phyloP scores from a whole-genome alignment of 2,888 invertebrate genomes.

The Empis livida region DNA sequence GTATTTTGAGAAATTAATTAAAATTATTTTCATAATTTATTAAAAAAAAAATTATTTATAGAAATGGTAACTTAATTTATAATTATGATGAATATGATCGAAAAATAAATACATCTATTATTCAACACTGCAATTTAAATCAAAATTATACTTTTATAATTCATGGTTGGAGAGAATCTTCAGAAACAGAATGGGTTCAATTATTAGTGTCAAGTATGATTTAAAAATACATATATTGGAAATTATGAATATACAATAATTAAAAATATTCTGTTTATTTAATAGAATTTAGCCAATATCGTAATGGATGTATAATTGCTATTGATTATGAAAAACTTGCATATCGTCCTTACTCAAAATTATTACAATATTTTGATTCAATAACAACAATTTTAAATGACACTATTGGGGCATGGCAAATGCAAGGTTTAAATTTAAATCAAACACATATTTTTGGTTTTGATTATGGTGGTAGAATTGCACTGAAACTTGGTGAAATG shows the following conservation, averaged over 20 bases:
- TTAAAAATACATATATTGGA: too few relatives aligned
- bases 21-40: too few relatives aligned
- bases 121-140: slow-evolving; percentile 19
- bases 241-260: too few relatives aligned
- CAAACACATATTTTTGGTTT: slow-evolving; percentile 31
- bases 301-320: slow-evolving; percentile 31
- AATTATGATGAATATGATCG: not conserved
- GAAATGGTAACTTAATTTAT: not conserved
- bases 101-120: slow-evolving; percentile 4
- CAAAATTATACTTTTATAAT: slow-evolving; percentile 29
- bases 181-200: slow-evolving; percentile 25
- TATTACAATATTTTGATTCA: slow-evolving; percentile 22
- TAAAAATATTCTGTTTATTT: not conserved
- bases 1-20: too few relatives aligned
- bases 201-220: slow-evolving; percentile 24
- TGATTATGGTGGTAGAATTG: slow-evolving; percentile 31
- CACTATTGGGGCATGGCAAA: slow-evolving; percentile 18
- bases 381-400: slow-evolving; percentile 21
- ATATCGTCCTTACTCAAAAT: slow-evolving; percentile 24
- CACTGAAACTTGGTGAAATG: slow-evolving; percentile 23
- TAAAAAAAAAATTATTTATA: too few relatives aligned
- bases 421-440: slow-evolving; percentile 22
- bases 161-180: slow-evolving; percentile 33
- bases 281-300: slow-evolving; percentile 24
- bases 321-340: slow-evolving; percentile 28